Base-by-base conservation (phyloP, 2,113 vertebrate genomes). In the Rhinichthys klamathensis region DNA sequence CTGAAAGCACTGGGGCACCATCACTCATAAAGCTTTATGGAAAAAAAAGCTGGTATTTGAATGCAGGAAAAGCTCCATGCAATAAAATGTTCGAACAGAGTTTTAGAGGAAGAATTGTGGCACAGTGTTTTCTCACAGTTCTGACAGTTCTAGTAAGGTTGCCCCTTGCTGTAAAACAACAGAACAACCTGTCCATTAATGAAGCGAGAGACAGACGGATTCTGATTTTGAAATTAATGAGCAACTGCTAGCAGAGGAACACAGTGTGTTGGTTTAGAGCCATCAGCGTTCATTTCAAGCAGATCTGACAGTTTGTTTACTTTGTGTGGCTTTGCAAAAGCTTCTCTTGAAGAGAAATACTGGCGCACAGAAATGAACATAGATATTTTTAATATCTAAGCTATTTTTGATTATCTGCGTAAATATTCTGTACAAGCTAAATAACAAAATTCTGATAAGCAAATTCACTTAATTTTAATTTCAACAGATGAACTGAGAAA, bases 191-290 rank as follows among this genome's bases (percentile, higher is more conserved):
- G 76, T 74, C 67, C 86, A 80, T 72, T 84, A 58, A 82, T 25
- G 35, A 74, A 32, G 61, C 8, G 35, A 58, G 49, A 41, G 72
- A 65, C 27, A 51, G 86, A 73, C 1, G 15, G 61, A 69, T 67
- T 83, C 67, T 51, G 76, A 74, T 86, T 41, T 32, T 51, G 1
- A 86, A 86, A 78, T 70, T 83, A 83, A 85, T 85, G 56, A 87
- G 73, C 49, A 54, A 78, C 30, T 44, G 30, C 69, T 51, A 46
- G 54, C 85, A 79, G 32, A 25, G 78, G n/a, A 78, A 84, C 79
- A 77, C 18, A 56, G 38, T 25, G 30, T 63, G 54, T 74, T 65
- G 51, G 54, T 84, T 80, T 67, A 44, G 13, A 63, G 41, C 61
- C 80, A 83, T 44, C 73, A 38, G 27, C 15, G 6, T 75, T 60